Evolutionary conservation across 2,888 invertebrate species (phyloP).

Genomic region (Drosophila fulvimacula): DNA sequence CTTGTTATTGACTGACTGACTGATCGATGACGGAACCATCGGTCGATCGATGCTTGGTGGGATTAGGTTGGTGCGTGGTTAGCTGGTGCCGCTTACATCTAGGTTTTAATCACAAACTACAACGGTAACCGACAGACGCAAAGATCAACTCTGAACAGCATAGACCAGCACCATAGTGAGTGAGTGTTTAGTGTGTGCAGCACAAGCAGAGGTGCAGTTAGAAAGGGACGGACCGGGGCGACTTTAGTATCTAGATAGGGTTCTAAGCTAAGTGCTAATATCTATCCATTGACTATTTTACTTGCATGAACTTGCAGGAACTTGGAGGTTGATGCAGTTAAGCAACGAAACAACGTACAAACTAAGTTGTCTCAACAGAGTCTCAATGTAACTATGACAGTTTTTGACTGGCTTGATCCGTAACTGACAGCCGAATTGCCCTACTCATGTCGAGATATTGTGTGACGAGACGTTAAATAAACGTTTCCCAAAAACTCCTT

Average conservation of each 20-base stretch:
- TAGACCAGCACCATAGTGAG: conserved; percentile 37
- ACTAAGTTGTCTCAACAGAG: background rate
- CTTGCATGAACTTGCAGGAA: background rate
- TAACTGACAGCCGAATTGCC: background rate
- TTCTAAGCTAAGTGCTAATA: background rate
- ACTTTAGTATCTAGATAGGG: conserved; percentile 7
- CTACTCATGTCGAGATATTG: background rate
- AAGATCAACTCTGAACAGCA: conserved; percentile 20
- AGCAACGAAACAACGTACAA: background rate
- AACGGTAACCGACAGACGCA: conserved; percentile 38
- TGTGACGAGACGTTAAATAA: background rate
- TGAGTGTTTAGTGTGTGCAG: conserved; percentile 27
- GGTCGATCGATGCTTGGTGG: conserved; percentile 17
- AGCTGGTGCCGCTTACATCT: conserved; percentile 50
- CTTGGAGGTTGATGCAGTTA: conserved; percentile 23
- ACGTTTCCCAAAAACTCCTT: background rate
- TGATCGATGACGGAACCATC: conserved; percentile 1
- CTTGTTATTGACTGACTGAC: background rate
- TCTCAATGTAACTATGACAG: background rate
- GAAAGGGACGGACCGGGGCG: background rate
- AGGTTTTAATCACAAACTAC: conserved; percentile 59
- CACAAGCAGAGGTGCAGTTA: conserved; percentile 42
- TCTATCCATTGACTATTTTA: background rate
- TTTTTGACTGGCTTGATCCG: background rate
- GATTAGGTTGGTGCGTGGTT: conserved; percentile 31